Evolutionary conservation across 2,888 invertebrate genomes (phyloP).

Genomic region (Criorhina ranunculi): DNA sequence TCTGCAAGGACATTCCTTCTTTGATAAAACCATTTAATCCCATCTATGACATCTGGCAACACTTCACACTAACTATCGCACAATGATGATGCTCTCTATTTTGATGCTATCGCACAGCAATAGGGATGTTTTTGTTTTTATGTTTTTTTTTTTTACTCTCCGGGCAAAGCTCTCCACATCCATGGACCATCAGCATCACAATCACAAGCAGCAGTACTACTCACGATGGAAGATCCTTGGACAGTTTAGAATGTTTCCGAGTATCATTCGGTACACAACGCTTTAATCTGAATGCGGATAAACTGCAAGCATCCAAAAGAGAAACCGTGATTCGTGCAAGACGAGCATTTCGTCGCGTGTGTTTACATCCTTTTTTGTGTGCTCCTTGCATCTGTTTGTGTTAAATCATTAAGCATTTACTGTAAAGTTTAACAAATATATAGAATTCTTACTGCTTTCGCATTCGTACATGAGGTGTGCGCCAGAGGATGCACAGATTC

Average conservation of each 20-base stretch:
- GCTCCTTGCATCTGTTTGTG: constrained; percentile 16
- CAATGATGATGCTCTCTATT: constrained; percentile 59
- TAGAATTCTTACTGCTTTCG: not conserved
- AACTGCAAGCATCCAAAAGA: constrained; percentile 32
- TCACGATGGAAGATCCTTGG: constrained; percentile 59
- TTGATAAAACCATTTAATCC: not conserved
- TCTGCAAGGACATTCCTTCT: too few species aligned
- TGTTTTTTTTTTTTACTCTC: constrained; percentile 53
- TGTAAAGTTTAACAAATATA: constrained; percentile 15
- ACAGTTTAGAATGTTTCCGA: constrained; percentile 61
- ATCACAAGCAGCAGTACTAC: constrained; percentile 15
- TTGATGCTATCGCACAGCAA: constrained; percentile 36
- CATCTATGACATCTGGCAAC: constrained; percentile 42
- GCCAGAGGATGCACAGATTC: constrained; percentile 43
- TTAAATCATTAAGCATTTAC: constrained; percentile 34
- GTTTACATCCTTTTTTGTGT: constrained; percentile 29
- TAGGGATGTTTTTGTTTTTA: constrained; percentile 32
- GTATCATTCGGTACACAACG: constrained; percentile 51
- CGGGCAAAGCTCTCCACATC: constrained; percentile 60
- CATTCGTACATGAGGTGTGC: not conserved
- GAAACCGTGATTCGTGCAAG: constrained; percentile 36
- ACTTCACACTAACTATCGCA: constrained; percentile 39
- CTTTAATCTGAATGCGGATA: constrained; percentile 26
- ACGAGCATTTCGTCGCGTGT: constrained; percentile 34
- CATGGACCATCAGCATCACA: constrained; percentile 42